A percentile compares a stretch with the other conserved stretches of the same genome.
Conservation (phyloP, 2,113 vertebrate genomes). For the Turnix velox region DNA sequence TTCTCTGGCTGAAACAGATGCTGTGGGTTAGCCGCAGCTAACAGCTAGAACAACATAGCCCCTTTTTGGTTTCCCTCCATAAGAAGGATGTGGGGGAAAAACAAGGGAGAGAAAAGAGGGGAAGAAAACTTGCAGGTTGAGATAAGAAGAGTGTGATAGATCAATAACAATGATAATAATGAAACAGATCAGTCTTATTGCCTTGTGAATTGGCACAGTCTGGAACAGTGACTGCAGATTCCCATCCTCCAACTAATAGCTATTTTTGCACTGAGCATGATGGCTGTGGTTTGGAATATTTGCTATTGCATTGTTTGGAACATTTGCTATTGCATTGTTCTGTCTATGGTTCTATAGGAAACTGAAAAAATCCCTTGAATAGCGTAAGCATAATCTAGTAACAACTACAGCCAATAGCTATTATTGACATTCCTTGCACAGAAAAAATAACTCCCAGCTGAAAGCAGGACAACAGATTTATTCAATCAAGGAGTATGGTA, state of each 20-base stretch:
- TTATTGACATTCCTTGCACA: background rate
- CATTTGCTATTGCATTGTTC: background rate
- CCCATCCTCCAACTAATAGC: background rate
- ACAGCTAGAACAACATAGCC: background rate
- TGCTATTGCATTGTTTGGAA: background rate
- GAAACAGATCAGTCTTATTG: background rate
- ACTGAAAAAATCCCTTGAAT: background rate
- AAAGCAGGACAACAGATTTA: background rate
- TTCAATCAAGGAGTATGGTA: background rate
- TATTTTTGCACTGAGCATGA: background rate
- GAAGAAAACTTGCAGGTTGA: background rate
- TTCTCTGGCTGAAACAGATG: background rate
- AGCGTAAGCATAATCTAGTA: background rate
- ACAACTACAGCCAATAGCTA: background rate
- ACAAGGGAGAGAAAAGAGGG: background rate
- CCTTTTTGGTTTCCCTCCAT: background rate
- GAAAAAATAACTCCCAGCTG: background rate
- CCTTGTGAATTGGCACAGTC: background rate
- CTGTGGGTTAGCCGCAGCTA: background rate
- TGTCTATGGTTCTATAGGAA: background rate
- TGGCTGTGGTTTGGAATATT: background rate
- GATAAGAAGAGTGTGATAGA: background rate
- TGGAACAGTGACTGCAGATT: background rate
- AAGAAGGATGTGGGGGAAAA: background rate
- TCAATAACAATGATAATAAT: background rate